Evolutionary conservation across 2,888 invertebrate species (phyloP).

Genomic region (Microctonus aethiopoides): DNA sequence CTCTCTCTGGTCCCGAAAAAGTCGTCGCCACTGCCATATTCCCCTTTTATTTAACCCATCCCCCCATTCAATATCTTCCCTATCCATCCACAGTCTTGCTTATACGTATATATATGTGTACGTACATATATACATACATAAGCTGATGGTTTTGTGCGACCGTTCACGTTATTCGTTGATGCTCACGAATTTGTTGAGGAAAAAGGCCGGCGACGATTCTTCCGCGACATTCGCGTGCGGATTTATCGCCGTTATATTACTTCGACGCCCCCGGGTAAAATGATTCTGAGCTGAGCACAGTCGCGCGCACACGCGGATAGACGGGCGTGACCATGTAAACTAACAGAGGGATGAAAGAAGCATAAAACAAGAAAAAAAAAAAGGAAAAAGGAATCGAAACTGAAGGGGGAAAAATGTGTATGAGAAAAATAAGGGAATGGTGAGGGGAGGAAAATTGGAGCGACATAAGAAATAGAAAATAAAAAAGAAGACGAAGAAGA

Average conservation of each 20-base stretch:
- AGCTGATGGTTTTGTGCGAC: not conserved
- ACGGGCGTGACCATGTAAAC: slow-evolving; percentile 19
- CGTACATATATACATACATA: too few relatives aligned
- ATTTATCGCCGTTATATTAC: slow-evolving; percentile 48
- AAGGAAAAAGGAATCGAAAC: not conserved
- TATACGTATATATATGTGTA: too few relatives aligned
- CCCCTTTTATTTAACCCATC: slow-evolving; percentile 13
- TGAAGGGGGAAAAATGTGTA: not conserved
- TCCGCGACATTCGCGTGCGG: slow-evolving; percentile 32
- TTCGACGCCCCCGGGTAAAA: slow-evolving; percentile 39
- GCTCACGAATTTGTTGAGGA: slow-evolving; percentile 13
- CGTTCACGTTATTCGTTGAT: not conserved
- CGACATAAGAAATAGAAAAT: not conserved
- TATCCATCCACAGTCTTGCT: not conserved
- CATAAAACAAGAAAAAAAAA: not conserved
- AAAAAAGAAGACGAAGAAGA: not conserved
- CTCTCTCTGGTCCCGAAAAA: slow-evolving; percentile 30
- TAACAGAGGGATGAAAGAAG: not conserved
- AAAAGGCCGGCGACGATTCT: slow-evolving; percentile 23
- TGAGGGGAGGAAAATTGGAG: too few relatives aligned
- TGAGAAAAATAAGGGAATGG: not conserved
- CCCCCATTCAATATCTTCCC: not conserved
- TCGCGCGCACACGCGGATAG: not conserved
- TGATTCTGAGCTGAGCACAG: slow-evolving; percentile 13
- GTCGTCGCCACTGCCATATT: slow-evolving; percentile 20